Evolutionary conservation across 1,140 invertebrate species (phyloP).

Genomic region (Heliconius hewitsoni): DNA sequence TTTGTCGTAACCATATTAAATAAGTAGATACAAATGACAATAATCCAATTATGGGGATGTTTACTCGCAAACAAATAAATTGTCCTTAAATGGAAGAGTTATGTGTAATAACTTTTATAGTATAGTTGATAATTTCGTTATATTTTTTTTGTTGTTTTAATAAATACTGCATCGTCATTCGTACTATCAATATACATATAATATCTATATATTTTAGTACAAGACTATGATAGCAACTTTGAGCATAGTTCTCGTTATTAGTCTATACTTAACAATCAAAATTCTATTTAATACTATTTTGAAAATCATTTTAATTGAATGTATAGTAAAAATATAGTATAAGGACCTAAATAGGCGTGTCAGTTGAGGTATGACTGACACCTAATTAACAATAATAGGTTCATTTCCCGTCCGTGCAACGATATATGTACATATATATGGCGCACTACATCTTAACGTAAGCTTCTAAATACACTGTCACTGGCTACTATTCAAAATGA

Average conservation of each 20-base stretch:
- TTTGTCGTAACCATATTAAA: too few species aligned
- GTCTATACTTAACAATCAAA: slow-evolving; percentile 27
- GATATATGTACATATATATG: background rate
- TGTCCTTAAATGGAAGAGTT: too few species aligned
- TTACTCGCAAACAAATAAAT: too few species aligned
- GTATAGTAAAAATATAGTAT: background rate
- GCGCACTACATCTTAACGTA: background rate
- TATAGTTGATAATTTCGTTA: background rate
- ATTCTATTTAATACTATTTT: slow-evolving; percentile 3
- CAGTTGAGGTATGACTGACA: background rate
- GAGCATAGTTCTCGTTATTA: slow-evolving; percentile 59
- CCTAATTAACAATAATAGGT: background rate
- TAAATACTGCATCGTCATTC: slow-evolving; percentile 32
- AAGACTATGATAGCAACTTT: slow-evolving; percentile 54
- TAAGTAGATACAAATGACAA: too few species aligned
- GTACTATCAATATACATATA: slow-evolving; percentile 42
- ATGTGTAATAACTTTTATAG: background rate
- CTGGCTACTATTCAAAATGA: background rate
- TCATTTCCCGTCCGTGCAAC: background rate
- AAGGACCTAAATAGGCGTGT: background rate
- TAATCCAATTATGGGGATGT: too few species aligned
- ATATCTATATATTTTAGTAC: slow-evolving; percentile 45
- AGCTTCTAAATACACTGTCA: background rate
- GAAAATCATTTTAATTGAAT: slow-evolving; percentile 3
- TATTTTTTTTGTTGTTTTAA: background rate